Evolutionary conservation across 2,888 invertebrate species (phyloP).

Genomic region (Gastrophysa polygoni): DNA sequence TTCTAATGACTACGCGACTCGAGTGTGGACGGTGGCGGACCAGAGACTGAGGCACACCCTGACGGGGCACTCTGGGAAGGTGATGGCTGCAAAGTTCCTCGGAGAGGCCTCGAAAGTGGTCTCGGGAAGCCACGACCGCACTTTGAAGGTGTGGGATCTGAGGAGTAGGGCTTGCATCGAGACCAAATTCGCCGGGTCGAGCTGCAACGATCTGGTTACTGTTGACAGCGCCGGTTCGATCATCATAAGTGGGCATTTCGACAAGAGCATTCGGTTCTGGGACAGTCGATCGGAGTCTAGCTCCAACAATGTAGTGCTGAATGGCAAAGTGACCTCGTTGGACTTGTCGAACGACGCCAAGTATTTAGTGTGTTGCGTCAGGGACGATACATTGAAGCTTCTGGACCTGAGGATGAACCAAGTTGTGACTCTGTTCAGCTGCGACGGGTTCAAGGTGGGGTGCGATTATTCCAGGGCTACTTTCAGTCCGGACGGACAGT

Average conservation of each 20-base stretch:
- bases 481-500: slow-evolving; percentile 89
- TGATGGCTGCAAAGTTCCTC: slow-evolving; percentile 95
- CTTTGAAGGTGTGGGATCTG: slow-evolving; percentile 98
- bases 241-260: slow-evolving; percentile 97
- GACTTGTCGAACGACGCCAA: slow-evolving; percentile 92
- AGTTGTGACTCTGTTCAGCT: slow-evolving; percentile 86
- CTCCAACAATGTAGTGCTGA: slow-evolving; percentile 84
- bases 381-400: slow-evolving; percentile 94
- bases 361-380: slow-evolving; percentile 87
- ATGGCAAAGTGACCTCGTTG: slow-evolving; percentile 94
- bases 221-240: slow-evolving; percentile 85
- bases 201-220: slow-evolving; percentile 95
- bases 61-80: slow-evolving; percentile 97
- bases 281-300: slow-evolving; percentile 88
- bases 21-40: slow-evolving; percentile 94
- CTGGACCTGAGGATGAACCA: slow-evolving; percentile 95
- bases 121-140: slow-evolving; percentile 97
- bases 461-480: slow-evolving; percentile 93
- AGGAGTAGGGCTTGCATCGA: slow-evolving; percentile 88
- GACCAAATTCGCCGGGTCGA: slow-evolving; percentile 95
- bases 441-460: slow-evolving; percentile 93
- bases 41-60: slow-evolving; percentile 90
- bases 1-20: slow-evolving; percentile 95
- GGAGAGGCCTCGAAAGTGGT: slow-evolving; percentile 92
- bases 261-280: slow-evolving; percentile 97